Evolutionary conservation across 2,888 invertebrate species (phyloP).

Genomic region (Tricholauxania praeusta): DNA sequence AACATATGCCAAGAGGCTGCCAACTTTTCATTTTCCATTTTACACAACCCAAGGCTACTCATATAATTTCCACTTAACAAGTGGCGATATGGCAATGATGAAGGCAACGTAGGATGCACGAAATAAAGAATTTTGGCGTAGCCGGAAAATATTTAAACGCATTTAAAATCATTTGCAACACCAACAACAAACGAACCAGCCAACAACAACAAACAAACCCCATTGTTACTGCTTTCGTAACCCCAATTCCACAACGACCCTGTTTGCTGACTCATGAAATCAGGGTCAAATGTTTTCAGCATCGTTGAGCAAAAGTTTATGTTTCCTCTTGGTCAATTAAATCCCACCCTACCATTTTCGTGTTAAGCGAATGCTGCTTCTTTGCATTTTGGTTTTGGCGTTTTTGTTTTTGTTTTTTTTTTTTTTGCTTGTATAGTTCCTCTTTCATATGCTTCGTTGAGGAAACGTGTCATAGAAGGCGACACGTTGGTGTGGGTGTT

Average conservation of each 20-base stretch:
- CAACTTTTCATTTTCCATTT: neutral
- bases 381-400: conserved; percentile 27
- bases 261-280: conserved; percentile 62
- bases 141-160: conserved; percentile 28
- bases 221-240: neutral
- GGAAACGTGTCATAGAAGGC: too few relatives aligned
- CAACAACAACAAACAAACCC: neutral
- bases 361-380: conserved; percentile 32
- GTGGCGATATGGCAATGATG: neutral
- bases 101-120: neutral
- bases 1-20: neutral
- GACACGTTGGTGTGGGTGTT: too few relatives aligned
- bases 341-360: conserved; percentile 53
- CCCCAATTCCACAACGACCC: conserved; percentile 12
- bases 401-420: neutral
- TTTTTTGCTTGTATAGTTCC: too few relatives aligned
- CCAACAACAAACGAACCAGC: neutral
- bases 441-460: too few relatives aligned
- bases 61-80: neutral
- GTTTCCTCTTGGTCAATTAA: conserved; percentile 67
- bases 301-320: conserved; percentile 64
- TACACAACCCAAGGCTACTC: neutral
- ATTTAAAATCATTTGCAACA: conserved; percentile 31
- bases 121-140: neutral
- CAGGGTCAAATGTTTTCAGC: conserved; percentile 64